A percentile compares a stretch with the other conserved stretches of the same genome.
These are phyloP conservation scores for Rhopalosiphum maidis DNA, from an alignment of 1,140 invertebrate genomes.

Conservation along the genomic window DNA sequence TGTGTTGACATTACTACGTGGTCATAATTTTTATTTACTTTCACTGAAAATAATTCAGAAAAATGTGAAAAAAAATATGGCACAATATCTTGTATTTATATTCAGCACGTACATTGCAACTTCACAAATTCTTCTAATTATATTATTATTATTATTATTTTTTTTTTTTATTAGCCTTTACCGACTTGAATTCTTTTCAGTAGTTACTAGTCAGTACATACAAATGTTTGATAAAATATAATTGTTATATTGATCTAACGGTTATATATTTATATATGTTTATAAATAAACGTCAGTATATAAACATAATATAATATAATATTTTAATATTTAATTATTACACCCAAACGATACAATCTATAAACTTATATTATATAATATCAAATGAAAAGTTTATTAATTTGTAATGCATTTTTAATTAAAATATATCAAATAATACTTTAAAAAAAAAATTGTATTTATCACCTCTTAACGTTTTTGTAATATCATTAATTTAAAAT, in stretches of 20 bases:
- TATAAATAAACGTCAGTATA: too few species aligned
- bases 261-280: background rate
- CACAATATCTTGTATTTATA: background rate
- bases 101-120: background rate
- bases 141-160: background rate
- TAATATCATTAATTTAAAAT: background rate
- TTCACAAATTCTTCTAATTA: background rate
- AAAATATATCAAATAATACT: background rate
- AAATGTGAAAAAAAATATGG: background rate
- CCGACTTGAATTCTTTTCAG: background rate
- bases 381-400: too few species aligned
- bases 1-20: conserved; percentile 17
- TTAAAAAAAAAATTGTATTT: background rate
- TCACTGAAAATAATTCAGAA: conserved; percentile 13
- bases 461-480: background rate
- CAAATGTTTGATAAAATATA: background rate
- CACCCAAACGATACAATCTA: background rate
- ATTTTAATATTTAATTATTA: too few species aligned
- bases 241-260: background rate
- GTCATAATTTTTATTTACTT: conserved; percentile 24
- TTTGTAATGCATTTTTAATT: background rate
- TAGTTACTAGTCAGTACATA: background rate
- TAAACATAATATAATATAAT: background rate
- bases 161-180: background rate
- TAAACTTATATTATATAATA: background rate